phyloP scores from a whole-genome alignment of 2,797 vertebrate species.

The Alauda arvensis region DNA sequence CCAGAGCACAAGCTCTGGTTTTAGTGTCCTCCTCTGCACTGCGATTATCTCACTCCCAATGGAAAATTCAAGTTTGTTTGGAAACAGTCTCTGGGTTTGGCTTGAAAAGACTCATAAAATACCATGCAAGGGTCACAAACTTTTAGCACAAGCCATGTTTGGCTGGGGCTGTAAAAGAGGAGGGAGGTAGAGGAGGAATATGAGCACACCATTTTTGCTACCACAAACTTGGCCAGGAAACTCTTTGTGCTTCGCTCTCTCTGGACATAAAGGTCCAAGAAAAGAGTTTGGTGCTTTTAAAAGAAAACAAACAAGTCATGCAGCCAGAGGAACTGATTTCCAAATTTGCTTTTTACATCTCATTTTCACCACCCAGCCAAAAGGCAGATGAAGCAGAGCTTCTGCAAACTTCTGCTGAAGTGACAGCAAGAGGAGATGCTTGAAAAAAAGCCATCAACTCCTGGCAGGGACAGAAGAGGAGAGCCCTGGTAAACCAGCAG shows the following conservation, averaged over 20 bases:
- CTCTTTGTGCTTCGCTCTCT: accelerated
- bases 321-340: not conserved
- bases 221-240: not conserved
- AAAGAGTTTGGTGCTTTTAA: not conserved
- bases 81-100: slow-evolving; percentile 11
- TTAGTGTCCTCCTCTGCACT: slow-evolving; percentile 32
- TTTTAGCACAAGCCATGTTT: not conserved
- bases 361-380: not conserved
- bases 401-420: not conserved
- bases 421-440: not conserved
- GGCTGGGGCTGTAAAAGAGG: not conserved
- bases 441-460: not conserved
- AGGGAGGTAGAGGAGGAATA: not conserved
- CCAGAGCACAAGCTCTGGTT: not conserved
- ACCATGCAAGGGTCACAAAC: not conserved
- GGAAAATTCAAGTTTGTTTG: slow-evolving; percentile 32
- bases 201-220: not conserved
- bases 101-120: not conserved
- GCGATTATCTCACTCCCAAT: not conserved
- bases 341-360: not conserved
- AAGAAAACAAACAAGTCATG: not conserved
- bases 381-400: not conserved
- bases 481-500: not conserved
- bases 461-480: not conserved
- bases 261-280: not conserved